phyloP scores from a whole-genome alignment of 2,797 vertebrate genomes.

The Lutjanus campechanus region DNA sequence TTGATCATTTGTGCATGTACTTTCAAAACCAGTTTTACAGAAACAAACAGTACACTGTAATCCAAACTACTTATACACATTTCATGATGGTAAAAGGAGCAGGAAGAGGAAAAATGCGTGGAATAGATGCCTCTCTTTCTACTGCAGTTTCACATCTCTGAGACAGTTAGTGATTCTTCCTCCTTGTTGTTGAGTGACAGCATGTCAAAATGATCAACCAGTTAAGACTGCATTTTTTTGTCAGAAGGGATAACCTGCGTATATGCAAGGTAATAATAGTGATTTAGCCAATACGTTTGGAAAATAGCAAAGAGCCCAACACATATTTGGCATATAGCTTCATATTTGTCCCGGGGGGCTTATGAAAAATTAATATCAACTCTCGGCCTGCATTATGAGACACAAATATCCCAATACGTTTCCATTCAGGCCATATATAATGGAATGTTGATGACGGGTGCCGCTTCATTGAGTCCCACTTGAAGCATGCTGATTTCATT shows the following conservation, averaged over 20 bases:
- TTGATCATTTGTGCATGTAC: too few relatives aligned
- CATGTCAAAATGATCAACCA: slow-evolving; percentile 11
- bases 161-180: background rate
- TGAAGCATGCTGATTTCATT: slow-evolving; percentile 50
- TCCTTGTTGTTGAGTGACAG: slow-evolving; percentile 5
- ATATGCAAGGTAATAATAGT: slow-evolving; percentile 29
- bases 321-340: slow-evolving; percentile 30
- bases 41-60: too few relatives aligned
- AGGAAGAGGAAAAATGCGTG: background rate
- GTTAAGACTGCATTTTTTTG: slow-evolving; percentile 13
- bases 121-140: background rate
- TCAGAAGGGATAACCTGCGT: slow-evolving; percentile 17
- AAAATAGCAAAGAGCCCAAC: slow-evolving; percentile 47
- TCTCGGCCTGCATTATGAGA: slow-evolving; percentile 42
- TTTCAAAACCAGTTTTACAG: too few relatives aligned
- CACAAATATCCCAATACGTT: slow-evolving; percentile 61
- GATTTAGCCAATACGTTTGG: slow-evolving; percentile 28
- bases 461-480: slow-evolving; percentile 50
- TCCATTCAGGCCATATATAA: slow-evolving; percentile 53
- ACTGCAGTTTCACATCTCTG: slow-evolving; percentile 12
- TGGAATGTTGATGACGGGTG: slow-evolving; percentile 43
- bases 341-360: slow-evolving; percentile 33
- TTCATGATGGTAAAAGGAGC: background rate
- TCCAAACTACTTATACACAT: too few relatives aligned
- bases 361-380: slow-evolving; percentile 61